Evolutionary conservation across 2,797 vertebrate genomes (phyloP).

Genomic region (Sebastes itinus): DNA sequence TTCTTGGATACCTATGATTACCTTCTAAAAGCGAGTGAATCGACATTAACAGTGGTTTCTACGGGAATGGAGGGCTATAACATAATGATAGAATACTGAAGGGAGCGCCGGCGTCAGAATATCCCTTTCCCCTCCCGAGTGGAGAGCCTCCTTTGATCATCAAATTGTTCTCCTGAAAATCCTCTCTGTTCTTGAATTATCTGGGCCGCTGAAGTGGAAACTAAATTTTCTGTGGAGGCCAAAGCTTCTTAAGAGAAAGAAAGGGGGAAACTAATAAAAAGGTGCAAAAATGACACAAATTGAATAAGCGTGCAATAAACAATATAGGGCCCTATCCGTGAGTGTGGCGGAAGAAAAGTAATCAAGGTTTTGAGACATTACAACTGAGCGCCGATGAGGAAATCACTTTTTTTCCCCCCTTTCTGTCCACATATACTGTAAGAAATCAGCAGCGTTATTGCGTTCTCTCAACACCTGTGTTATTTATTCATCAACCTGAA

Average conservation of each 20-base stretch:
- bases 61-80: slow-evolving; percentile 51
- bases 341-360: slow-evolving; percentile 37
- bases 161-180: slow-evolving; percentile 81
- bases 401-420: slow-evolving; percentile 11
- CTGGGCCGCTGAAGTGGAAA: slow-evolving; percentile 77
- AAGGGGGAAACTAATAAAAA: slow-evolving; percentile 62
- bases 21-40: slow-evolving; percentile 36
- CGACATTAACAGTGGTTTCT: slow-evolving; percentile 43
- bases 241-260: slow-evolving; percentile 67
- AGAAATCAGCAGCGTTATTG: slow-evolving; percentile 3
- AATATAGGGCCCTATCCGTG: slow-evolving; percentile 21
- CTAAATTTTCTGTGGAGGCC: slow-evolving; percentile 66
- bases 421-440: slow-evolving; percentile 5
- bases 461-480: neutral
- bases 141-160: slow-evolving; percentile 77
- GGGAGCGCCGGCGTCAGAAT: slow-evolving; percentile 54
- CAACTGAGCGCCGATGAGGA: slow-evolving; percentile 32
- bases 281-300: slow-evolving; percentile 66
- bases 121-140: slow-evolving; percentile 59
- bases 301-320: slow-evolving; percentile 52
- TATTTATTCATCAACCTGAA: slow-evolving; percentile 8
- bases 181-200: slow-evolving; percentile 78
- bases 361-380: slow-evolving; percentile 53
- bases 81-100: slow-evolving; percentile 58
- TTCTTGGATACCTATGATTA: slow-evolving; percentile 44